These are phyloP conservation scores for Mechanitis messenoides DNA, from an alignment of 2,888 invertebrate genomes.

Conservation along the genomic window DNA sequence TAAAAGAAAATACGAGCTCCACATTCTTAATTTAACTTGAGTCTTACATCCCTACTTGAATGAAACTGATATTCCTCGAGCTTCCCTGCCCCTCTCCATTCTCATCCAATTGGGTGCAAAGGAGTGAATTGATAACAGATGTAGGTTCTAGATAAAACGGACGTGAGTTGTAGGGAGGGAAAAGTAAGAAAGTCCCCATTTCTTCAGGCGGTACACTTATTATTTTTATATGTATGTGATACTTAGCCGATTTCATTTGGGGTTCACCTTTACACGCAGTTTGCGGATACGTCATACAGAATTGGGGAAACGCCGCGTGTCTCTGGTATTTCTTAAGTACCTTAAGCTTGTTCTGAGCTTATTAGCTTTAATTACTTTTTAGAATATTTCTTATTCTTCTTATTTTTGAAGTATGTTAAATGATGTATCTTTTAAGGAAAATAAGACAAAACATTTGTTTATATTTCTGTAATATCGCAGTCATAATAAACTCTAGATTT, in stretches of 20 bases:
- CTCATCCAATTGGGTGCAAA: background rate
- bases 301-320: constrained; percentile 41
- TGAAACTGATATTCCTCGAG: constrained; percentile 38
- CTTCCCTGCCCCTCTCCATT: constrained; percentile 28
- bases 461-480: too few species aligned
- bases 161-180: constrained; percentile 55
- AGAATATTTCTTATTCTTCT: constrained; percentile 14
- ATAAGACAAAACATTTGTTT: background rate
- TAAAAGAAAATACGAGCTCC: constrained; percentile 63
- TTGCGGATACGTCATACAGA: constrained; percentile 56
- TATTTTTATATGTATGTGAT: constrained; percentile 60
- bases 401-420: constrained; percentile 5
- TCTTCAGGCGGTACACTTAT: constrained; percentile 57
- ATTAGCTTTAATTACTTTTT: constrained; percentile 29
- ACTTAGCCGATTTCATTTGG: constrained; percentile 52
- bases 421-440: constrained; percentile 1
- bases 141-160: constrained; percentile 47
- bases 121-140: constrained; percentile 20
- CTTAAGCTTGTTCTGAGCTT: constrained; percentile 22
- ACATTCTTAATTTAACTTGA: constrained; percentile 78
- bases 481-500: too few species aligned
- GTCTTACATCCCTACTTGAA: constrained; percentile 69
- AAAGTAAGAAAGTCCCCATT: constrained; percentile 63
- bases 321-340: constrained; percentile 28
- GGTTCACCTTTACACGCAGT: constrained; percentile 68